A percentile compares a stretch with the other conserved stretches of the same genome.
These are phyloP conservation scores for Crepidodera aurea DNA, from an alignment of 2,888 invertebrate genomes.

Conservation along the genomic window DNA sequence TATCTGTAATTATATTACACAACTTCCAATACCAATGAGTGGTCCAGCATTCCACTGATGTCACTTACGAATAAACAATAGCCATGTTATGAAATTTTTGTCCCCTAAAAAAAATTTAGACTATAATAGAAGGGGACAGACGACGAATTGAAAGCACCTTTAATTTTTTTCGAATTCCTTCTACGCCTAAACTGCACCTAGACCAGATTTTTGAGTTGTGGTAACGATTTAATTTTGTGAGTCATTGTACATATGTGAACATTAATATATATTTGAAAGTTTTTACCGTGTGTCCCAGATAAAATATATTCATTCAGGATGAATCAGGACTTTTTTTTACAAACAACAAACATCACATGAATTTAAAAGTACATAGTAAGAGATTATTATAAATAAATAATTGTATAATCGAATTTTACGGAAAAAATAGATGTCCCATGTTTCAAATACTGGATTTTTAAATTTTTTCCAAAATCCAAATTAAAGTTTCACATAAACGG, in stretches of 20 bases:
- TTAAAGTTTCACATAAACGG: too few species aligned
- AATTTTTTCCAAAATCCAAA: too few species aligned
- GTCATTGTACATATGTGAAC: background rate
- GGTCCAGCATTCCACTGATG: conserved; percentile 1
- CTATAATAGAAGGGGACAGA: background rate
- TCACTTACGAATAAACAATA: background rate
- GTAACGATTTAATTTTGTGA: background rate
- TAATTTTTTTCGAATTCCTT: conserved; percentile 8
- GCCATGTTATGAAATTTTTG: background rate
- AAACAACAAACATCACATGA: too few species aligned
- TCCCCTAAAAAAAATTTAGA: background rate
- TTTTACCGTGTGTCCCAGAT: too few species aligned
- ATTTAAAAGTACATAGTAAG: too few species aligned
- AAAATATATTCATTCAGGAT: too few species aligned
- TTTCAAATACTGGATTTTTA: too few species aligned
- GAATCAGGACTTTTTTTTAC: too few species aligned
- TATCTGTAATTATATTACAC: background rate
- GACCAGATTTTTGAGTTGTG: background rate
- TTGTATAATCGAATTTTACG: too few species aligned
- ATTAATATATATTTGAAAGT: background rate
- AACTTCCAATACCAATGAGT: background rate
- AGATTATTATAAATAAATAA: too few species aligned
- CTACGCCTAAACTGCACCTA: conserved; percentile 10
- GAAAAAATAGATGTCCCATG: too few species aligned
- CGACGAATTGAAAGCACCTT: background rate